Evolutionary conservation across 1,140 invertebrate species (phyloP), one percentile per base, ranked within the genome.

Genomic region (Drosophila obscura): DNA sequence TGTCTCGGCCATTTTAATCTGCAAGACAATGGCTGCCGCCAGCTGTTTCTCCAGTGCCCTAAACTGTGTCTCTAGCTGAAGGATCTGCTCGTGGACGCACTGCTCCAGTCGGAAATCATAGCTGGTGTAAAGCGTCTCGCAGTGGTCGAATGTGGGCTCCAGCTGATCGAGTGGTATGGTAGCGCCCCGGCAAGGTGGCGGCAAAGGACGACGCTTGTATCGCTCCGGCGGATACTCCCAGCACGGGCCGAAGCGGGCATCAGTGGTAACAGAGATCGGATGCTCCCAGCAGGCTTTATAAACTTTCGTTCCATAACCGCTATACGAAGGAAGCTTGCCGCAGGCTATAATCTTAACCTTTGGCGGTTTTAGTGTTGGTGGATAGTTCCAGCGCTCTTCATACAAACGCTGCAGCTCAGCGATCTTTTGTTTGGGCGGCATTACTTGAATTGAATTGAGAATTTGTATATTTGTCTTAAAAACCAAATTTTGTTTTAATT

Each of bases 141-240:
- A 83, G 1, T 73, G 49, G 0, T 77, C 44, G 6, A 89, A 83
- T 1, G 43, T 65, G 2, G 83, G 83, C 13, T 62, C 22, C 0
- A 88, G 24, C n/a, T 56, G 2, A 2, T 67, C 35, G 6, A 26
- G 0, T 0, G 82, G 81, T 7, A 71, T 41, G 0, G 43, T 51
- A 1, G 82, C 22, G 0, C 82, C 82, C 0, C 82, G 82, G 43
- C 82, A 85, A 11, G 83, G 83, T 1, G 63, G 43, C 5, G 82
- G 74, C 2, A 63, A 19, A 1, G 82, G 78, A 1, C 53, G 64
- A 8, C 74, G 74, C 41, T 45, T 81, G 16, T 72, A 79, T 11
- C 82, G 74, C 43, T 68, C 52, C 0, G 82, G 83, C 22, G 78
- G 62, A 59, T 83, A 88, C 19, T 88, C 84, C 83, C 83, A 88